A percentile compares a stretch with the other conserved stretches of the same genome.
Evolutionary conservation across 2,797 vertebrate genomes (phyloP).

Genomic region (Allochrocebus solatus): DNA sequence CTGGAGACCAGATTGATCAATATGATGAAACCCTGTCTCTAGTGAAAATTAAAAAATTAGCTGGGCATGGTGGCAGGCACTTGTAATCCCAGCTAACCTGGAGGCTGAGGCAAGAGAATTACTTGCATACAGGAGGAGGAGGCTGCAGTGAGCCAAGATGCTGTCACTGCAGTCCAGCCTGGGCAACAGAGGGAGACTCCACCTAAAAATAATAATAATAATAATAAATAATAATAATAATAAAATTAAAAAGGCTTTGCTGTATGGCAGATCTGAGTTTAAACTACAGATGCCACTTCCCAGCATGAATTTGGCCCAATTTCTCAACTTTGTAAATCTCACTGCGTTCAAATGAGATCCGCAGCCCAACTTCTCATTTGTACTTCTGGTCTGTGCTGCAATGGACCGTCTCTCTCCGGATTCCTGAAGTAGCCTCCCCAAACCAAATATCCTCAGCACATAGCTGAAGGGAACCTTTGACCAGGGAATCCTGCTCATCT

Average conservation of each 20-base stretch:
- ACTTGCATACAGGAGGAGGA: background rate
- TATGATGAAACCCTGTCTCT: background rate
- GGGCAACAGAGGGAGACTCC: background rate
- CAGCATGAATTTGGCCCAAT: background rate
- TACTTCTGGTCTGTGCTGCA: too few species aligned
- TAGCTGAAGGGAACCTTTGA: too few species aligned
- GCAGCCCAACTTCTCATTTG: background rate
- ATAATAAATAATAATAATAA: too few species aligned
- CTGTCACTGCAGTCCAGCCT: background rate
- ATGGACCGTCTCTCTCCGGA: background rate
- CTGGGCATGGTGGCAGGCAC: too few species aligned
- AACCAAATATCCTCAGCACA: accelerated
- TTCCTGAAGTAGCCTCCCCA: background rate
- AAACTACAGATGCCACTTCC: too few species aligned
- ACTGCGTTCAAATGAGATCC: background rate
- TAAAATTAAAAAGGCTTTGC: too few species aligned
- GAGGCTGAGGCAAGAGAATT: background rate
- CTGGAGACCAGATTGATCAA: background rate
- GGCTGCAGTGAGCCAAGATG: background rate
- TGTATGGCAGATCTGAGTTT: too few species aligned
- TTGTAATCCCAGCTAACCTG: background rate
- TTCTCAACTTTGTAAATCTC: background rate
- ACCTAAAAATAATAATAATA: background rate
- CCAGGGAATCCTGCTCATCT: background rate
- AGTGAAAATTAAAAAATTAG: background rate